Conservation (phyloP, 2,888 invertebrate genomes). For the Euplexia lucipara region DNA sequence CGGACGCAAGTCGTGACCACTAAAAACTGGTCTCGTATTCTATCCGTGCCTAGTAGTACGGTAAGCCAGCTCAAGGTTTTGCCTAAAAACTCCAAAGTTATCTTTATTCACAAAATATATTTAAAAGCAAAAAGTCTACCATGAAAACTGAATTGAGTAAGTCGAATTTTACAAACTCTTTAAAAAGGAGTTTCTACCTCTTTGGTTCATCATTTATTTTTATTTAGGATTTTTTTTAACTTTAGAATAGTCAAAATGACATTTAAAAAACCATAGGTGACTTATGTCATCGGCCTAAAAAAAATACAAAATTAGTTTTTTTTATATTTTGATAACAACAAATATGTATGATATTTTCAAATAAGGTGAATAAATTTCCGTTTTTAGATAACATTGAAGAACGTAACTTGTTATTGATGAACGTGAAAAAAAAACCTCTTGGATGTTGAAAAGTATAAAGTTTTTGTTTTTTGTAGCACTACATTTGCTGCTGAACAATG, state of each 20-base stretch:
- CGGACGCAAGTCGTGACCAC: too few species aligned
- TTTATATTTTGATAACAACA: constrained; percentile 82
- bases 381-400: constrained; percentile 61
- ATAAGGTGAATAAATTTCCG: constrained; percentile 76
- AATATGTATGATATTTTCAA: constrained; percentile 82
- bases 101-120: background rate
- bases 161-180: constrained; percentile 12
- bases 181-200: constrained; percentile 24
- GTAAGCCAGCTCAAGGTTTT: too few species aligned
- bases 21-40: too few species aligned
- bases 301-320: constrained; percentile 85
- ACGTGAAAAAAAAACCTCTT: constrained; percentile 30
- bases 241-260: constrained; percentile 79
- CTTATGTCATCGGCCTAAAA: constrained; percentile 82
- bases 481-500: constrained; percentile 79
- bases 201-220: constrained; percentile 32
- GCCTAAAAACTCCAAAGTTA: background rate
- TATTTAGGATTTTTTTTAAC: constrained; percentile 70
- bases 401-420: constrained; percentile 26
- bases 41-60: too few species aligned
- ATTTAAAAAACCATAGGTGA: constrained; percentile 77
- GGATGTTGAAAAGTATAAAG: constrained; percentile 40
- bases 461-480: constrained; percentile 66
- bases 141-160: background rate
- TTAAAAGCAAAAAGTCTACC: background rate